Evolutionary conservation across 2,797 vertebrate genomes (phyloP).

Genomic region (Sarcoramphus papa): DNA sequence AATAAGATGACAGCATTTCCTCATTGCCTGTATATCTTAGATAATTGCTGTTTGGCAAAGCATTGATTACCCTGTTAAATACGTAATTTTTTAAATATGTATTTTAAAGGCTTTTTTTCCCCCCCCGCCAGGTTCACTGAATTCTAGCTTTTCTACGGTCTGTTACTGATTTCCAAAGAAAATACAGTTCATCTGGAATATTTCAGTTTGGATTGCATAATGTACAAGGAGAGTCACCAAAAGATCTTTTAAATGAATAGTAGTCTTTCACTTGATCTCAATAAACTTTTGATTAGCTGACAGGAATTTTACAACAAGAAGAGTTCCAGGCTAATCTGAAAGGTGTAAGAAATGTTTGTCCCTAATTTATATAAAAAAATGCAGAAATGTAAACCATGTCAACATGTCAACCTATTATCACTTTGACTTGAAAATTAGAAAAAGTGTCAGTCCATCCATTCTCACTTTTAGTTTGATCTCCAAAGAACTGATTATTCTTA

Average conservation of each 20-base stretch:
- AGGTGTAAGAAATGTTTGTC: background rate
- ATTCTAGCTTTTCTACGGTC: background rate
- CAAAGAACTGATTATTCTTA: background rate
- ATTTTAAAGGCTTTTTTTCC: background rate
- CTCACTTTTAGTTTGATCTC: background rate
- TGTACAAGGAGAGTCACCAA: background rate
- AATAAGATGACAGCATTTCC: background rate
- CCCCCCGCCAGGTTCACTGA: background rate
- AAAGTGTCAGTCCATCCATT: background rate
- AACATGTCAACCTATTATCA: background rate
- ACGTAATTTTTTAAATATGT: background rate
- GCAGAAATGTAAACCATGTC: background rate
- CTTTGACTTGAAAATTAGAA: background rate
- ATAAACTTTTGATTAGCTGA: background rate
- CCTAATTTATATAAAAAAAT: background rate
- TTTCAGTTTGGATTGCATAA: background rate
- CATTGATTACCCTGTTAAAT: background rate
- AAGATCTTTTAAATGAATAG: background rate
- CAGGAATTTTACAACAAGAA: background rate
- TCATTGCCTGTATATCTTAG: background rate
- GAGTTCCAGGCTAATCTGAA: background rate
- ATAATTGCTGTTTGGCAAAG: background rate
- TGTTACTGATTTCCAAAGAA: background rate
- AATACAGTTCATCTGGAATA: background rate
- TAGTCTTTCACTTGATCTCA: background rate